phyloP scores from a whole-genome alignment of 2,797 vertebrate species.

The Gobio occitaniae region DNA sequence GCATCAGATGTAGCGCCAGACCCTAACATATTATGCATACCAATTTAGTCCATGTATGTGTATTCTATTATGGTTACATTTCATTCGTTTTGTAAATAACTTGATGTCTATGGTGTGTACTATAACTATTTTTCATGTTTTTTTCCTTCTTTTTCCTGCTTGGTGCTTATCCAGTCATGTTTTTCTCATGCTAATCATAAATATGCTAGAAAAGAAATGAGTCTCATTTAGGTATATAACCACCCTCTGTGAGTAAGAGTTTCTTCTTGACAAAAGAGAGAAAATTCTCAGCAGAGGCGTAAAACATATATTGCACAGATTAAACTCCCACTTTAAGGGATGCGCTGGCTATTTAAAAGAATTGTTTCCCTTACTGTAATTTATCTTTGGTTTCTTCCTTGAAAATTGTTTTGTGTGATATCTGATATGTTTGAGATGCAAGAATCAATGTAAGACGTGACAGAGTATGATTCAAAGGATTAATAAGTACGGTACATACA shows the following conservation, averaged over 20 bases:
- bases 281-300: not conserved
- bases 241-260: not conserved
- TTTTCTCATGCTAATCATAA: conserved; percentile 10
- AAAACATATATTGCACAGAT: conserved; percentile 3
- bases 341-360: conserved; percentile 19
- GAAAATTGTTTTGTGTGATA: not conserved
- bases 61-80: conserved; percentile 11
- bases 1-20: not conserved
- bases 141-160: not conserved
- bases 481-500: not conserved
- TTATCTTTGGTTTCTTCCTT: not conserved
- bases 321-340: conserved; percentile 7
- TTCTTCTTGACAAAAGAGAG: conserved; percentile 2
- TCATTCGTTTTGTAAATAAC: conserved; percentile 1
- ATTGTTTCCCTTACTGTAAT: not conserved
- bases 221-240: conserved; percentile 10
- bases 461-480: not conserved
- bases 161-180: not conserved
- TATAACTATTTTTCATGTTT: not conserved
- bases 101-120: not conserved
- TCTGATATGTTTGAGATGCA: conserved; percentile 8
- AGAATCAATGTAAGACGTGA: not conserved
- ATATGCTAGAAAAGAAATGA: conserved; percentile 2
- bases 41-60: not conserved
- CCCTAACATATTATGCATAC: not conserved